These are phyloP conservation scores for Ameiurus melas DNA, from an alignment of 2,113 vertebrate genomes.

Conservation along the genomic window DNA sequence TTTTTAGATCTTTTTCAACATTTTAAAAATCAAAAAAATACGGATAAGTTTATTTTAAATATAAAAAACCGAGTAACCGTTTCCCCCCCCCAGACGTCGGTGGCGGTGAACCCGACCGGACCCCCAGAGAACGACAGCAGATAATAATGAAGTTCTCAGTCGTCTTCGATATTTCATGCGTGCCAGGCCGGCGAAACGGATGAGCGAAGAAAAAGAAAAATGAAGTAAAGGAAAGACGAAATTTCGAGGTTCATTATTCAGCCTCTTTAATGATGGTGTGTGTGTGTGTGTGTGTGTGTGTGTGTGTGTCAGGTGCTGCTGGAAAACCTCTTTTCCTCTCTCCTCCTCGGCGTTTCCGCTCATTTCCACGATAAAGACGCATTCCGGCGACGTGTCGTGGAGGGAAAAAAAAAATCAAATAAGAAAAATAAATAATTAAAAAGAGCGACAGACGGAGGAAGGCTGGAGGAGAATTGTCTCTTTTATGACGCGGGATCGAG, in stretches of 20 bases:
- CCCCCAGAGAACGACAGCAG: slow-evolving; percentile 46
- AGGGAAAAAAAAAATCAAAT: slow-evolving; percentile 15
- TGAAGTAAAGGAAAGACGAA: slow-evolving; percentile 63
- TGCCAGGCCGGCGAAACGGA: slow-evolving; percentile 39
- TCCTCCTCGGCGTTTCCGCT: not conserved
- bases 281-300: too few species aligned
- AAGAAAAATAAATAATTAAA: not conserved
- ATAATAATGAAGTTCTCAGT: slow-evolving; percentile 68
- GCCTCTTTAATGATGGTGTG: slow-evolving; percentile 62
- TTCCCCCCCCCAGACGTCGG: not conserved
- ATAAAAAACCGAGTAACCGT: not conserved
- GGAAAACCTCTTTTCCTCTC: slow-evolving; percentile 39
- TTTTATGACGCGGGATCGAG: slow-evolving; percentile 71
- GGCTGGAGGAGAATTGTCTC: slow-evolving; percentile 54
- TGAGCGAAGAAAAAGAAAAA: slow-evolving; percentile 43
- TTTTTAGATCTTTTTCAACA: too few species aligned
- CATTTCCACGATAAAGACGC: slow-evolving; percentile 63
- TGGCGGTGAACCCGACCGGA: slow-evolving; percentile 7
- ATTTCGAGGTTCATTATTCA: slow-evolving; percentile 66
- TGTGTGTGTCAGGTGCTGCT: slow-evolving; percentile 46
- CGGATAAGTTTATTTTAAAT: not conserved
- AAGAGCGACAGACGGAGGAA: slow-evolving; percentile 3
- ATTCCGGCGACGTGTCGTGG: slow-evolving; percentile 55
- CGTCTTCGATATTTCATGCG: slow-evolving; percentile 65
- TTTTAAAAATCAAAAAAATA: not conserved